These are phyloP conservation scores for Cheirogaleus medius DNA, from an alignment of 2,113 vertebrate genomes.

Conservation along the genomic window DNA sequence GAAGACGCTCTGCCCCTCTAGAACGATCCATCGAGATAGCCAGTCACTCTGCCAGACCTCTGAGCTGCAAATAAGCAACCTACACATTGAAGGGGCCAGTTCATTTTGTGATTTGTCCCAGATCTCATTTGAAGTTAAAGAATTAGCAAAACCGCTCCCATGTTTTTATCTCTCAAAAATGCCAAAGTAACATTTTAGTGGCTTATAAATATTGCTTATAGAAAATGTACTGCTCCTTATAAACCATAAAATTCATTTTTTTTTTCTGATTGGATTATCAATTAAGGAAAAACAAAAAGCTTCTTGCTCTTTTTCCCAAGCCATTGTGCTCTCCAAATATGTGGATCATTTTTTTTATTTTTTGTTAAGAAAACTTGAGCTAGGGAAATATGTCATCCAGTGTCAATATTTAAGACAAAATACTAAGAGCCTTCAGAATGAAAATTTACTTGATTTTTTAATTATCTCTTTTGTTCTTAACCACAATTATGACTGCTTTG, in stretches of 20 bases:
- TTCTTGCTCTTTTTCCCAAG: background rate
- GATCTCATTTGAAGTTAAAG: background rate
- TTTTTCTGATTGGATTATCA: background rate
- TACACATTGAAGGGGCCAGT: background rate
- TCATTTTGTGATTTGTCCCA: background rate
- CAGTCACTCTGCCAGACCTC: background rate
- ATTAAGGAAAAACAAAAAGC: background rate
- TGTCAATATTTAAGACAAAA: background rate
- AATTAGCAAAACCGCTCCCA: background rate
- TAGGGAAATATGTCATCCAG: background rate
- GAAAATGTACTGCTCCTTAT: background rate
- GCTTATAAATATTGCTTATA: background rate
- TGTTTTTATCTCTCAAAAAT: background rate
- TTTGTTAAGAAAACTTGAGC: background rate
- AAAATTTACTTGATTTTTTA: background rate
- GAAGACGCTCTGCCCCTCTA: fast-evolving
- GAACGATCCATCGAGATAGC: background rate
- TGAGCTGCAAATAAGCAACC: background rate
- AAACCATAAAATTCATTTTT: background rate
- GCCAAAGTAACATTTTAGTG: background rate
- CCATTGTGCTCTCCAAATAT: background rate
- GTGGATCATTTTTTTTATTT: background rate
- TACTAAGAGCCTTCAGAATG: background rate
- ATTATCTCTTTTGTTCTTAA: background rate
- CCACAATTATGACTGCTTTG: background rate